Percentiles rank a stretch among this genome's conserved stretches.
Evolutionary conservation across 30 jellyfish, hydroid and myxozoan genomes (phyloP).

Genomic region (Pseudorhiza aurosa): DNA sequence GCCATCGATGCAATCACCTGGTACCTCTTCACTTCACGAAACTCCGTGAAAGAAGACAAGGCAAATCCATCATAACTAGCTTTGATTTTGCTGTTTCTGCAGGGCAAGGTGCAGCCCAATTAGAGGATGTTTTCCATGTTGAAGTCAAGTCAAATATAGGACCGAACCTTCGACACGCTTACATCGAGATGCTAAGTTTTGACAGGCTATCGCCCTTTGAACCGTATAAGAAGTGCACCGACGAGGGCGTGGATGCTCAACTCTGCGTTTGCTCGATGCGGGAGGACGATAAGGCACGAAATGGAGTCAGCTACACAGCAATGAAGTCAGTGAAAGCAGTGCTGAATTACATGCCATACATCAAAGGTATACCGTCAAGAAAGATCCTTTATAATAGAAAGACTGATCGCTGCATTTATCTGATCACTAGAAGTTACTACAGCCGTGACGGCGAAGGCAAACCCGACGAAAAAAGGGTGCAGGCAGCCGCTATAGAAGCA

Average conservation of each 20-base stretch:
- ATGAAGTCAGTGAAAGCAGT: not conserved
- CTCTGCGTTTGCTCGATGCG: conserved; percentile 68
- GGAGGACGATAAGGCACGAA: not conserved
- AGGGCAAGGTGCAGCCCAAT: conserved; percentile 57
- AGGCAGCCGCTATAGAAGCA: conserved; percentile 19
- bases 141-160: conserved; percentile 51
- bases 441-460: not conserved
- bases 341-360: conserved; percentile 37
- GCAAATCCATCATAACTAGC: conserved; percentile 47
- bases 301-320: conserved; percentile 5
- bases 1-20: conserved; percentile 35
- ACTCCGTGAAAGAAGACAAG: conserved; percentile 68
- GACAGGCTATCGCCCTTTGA: conserved; percentile 72
- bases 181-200: conserved; percentile 60
- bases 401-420: conserved; percentile 28
- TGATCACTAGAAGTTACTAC: conserved; percentile 30
- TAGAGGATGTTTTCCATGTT: conserved; percentile 71
- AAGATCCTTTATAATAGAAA: conserved; percentile 21
- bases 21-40: conserved; percentile 57
- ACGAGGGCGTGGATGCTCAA: conserved; percentile 48
- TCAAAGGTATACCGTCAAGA: conserved; percentile 13
- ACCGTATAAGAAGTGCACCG: conserved; percentile 71
- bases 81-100: conserved; percentile 64
- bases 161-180: conserved; percentile 26
- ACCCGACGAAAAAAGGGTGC: not conserved